Evolutionary conservation across 1,140 invertebrate species (phyloP).

Genomic region (Eufriesea mexicana): DNA sequence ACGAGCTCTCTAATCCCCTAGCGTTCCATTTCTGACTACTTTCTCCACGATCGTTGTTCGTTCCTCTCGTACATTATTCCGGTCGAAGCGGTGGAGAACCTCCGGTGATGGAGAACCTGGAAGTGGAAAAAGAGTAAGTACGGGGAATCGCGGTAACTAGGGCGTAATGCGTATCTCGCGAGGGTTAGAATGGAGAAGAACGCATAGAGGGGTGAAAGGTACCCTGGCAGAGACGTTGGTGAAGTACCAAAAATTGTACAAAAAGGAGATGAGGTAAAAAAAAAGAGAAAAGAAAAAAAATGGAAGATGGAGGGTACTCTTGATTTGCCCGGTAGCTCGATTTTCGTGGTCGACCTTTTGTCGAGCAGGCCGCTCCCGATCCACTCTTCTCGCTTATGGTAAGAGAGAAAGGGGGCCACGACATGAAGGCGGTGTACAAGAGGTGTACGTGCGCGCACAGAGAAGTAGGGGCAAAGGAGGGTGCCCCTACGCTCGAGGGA

Average conservation of each 20-base stretch:
- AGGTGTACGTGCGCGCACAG: constrained; percentile 20
- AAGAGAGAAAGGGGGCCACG: constrained; percentile 34
- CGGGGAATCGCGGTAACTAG: constrained; percentile 63
- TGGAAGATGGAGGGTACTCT: constrained; percentile 54
- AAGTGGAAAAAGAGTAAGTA: not conserved
- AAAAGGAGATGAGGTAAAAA: not conserved
- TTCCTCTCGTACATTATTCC: not conserved
- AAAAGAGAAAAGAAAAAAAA: not conserved
- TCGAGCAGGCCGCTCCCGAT: constrained; percentile 10
- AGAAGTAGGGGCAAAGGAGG: constrained; percentile 14
- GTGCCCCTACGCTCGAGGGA: constrained; percentile 16
- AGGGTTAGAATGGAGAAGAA: constrained; percentile 11
- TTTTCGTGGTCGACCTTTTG: constrained; percentile 62
- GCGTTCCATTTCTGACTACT: not conserved
- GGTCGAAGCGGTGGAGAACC: not conserved
- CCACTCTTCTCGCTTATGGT: constrained; percentile 30
- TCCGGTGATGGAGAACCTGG: not conserved
- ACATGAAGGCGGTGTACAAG: constrained; percentile 47
- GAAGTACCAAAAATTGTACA: not conserved
- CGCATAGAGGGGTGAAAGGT: not conserved
- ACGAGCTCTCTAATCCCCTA: not conserved
- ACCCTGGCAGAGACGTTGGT: not conserved
- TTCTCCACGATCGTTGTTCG: not conserved
- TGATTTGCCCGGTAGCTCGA: constrained; percentile 55
- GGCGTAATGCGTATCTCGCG: constrained; percentile 49